phyloP scores from a whole-genome alignment of 2,113 vertebrate species.

The Nibea albiflora region DNA sequence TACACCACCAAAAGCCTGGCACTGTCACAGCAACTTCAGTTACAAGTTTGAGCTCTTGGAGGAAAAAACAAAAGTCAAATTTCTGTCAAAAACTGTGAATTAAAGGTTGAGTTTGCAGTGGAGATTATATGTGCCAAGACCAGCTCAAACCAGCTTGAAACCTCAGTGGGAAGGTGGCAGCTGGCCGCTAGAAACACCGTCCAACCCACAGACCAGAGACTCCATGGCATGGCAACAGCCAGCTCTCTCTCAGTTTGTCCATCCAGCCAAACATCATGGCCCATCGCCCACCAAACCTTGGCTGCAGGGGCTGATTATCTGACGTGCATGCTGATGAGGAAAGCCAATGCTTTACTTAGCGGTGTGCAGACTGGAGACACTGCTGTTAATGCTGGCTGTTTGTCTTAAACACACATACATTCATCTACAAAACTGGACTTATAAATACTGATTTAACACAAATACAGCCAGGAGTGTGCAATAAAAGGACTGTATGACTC shows the following conservation, averaged over 20 bases:
- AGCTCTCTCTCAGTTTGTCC: slow-evolving; percentile 50
- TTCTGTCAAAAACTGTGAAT: slow-evolving; percentile 27
- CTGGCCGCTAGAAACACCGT: slow-evolving; percentile 51
- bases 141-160: slow-evolving; percentile 72
- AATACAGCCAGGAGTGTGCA: neutral
- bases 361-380: slow-evolving; percentile 38
- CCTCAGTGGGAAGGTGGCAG: slow-evolving; percentile 79
- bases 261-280: slow-evolving; percentile 58
- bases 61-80: slow-evolving; percentile 3
- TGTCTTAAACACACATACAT: slow-evolving; percentile 16
- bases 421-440: neutral
- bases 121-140: slow-evolving; percentile 54
- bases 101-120: slow-evolving; percentile 17
- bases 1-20: slow-evolving; percentile 32
- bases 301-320: slow-evolving; percentile 56
- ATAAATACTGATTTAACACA: neutral
- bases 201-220: slow-evolving; percentile 44
- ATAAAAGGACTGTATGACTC: neutral
- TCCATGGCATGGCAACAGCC: slow-evolving; percentile 50
- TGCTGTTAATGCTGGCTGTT: slow-evolving; percentile 36
- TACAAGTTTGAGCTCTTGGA: slow-evolving; percentile 17
- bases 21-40: slow-evolving; percentile 46
- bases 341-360: slow-evolving; percentile 61
- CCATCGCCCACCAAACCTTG: slow-evolving; percentile 48
- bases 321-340: slow-evolving; percentile 71